phyloP scores from a whole-genome alignment of 2,113 vertebrate species.

The Okapia johnstoni region DNA sequence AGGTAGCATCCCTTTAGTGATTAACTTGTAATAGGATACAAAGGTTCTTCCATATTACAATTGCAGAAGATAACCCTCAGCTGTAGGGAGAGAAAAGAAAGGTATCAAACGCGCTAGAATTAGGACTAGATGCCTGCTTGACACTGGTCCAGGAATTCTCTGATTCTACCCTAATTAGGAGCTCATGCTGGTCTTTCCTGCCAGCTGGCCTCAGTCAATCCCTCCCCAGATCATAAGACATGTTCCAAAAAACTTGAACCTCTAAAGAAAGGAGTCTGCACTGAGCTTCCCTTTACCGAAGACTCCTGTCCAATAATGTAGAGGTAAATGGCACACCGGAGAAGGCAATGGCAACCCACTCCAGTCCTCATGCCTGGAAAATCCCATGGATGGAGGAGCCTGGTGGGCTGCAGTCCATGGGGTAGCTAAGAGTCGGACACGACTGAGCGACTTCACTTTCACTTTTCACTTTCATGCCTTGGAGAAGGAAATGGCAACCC shows the following conservation, averaged over 20 bases:
- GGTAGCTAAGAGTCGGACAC: too few relatives aligned
- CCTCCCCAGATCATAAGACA: background rate
- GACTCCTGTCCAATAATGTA: background rate
- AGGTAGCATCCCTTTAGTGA: background rate
- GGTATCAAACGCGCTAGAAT: background rate
- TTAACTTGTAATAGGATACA: background rate
- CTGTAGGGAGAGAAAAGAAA: background rate
- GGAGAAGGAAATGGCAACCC: too few relatives aligned
- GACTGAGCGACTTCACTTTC: too few relatives aligned
- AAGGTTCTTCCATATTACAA: background rate
- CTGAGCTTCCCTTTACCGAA: background rate
- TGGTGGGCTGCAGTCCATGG: too few relatives aligned
- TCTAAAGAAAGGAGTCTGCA: background rate
- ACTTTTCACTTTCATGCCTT: too few relatives aligned
- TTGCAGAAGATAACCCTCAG: background rate
- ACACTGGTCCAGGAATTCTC: background rate
- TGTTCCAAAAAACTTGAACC: background rate
- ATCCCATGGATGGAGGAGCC: too few relatives aligned
- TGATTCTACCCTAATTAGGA: background rate
- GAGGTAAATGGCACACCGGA: background rate
- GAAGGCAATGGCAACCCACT: too few relatives aligned
- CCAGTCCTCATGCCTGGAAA: too few relatives aligned
- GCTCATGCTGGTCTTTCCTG: background rate
- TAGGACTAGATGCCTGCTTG: background rate
- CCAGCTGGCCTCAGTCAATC: background rate